These are phyloP conservation scores for Chromis chromis DNA, from an alignment of 2,797 vertebrate species.

Conservation along the genomic window DNA sequence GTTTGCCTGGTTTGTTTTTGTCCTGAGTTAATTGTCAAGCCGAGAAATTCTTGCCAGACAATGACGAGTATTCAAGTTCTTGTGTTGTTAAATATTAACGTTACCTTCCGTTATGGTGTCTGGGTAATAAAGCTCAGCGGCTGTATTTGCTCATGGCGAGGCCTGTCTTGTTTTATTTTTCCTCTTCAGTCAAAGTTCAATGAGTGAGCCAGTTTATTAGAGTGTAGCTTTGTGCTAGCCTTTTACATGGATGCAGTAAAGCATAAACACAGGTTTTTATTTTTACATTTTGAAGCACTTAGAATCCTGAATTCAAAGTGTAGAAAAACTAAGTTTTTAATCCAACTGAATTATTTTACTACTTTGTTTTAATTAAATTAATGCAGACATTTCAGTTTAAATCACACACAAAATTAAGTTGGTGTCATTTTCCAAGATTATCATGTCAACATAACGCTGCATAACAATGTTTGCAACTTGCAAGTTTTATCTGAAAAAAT, in stretches of 20 bases:
- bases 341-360: no score
- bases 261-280: no score
- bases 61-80: slow-evolving; percentile 61
- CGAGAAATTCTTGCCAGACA: slow-evolving; percentile 47
- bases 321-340: no score
- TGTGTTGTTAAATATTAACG: slow-evolving; percentile 83
- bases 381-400: no score
- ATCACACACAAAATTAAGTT: no score
- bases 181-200: slow-evolving; percentile 22
- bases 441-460: no score
- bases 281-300: no score
- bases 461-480: no score
- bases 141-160: slow-evolving; percentile 69
- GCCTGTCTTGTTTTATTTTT: slow-evolving; percentile 43
- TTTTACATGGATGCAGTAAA: background rate
- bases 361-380: no score
- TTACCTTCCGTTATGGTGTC: slow-evolving; percentile 50
- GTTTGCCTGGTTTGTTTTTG: slow-evolving; percentile 20
- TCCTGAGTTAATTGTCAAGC: slow-evolving; percentile 59
- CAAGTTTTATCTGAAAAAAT: no score
- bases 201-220: background rate
- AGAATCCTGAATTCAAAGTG: no score
- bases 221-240: background rate
- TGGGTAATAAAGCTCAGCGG: slow-evolving; percentile 34
- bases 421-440: no score